A percentile compares a stretch with the other conserved stretches of the same genome.
These are phyloP conservation scores for Troides oblongomaculatus DNA, from an alignment of 2,888 invertebrate species.

Conservation along the genomic window DNA sequence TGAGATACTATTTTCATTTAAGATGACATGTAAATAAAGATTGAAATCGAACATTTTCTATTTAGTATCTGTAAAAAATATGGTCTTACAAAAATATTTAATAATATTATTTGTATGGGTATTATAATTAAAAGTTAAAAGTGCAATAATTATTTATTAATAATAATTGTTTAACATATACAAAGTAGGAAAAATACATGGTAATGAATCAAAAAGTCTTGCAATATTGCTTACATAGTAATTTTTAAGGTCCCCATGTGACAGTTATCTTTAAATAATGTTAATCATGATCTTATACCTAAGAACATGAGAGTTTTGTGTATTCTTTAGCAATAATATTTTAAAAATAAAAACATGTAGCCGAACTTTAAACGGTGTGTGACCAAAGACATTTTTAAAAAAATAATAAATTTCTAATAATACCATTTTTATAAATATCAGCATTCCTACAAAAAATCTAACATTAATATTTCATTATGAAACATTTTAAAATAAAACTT, in stretches of 20 bases:
- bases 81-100: not conserved
- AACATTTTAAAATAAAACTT: too few species aligned
- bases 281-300: not conserved
- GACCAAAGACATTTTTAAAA: not conserved
- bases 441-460: too few species aligned
- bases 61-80: not conserved
- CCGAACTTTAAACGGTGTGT: not conserved
- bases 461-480: too few species aligned
- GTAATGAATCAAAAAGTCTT: slow-evolving; percentile 2
- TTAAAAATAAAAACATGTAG: not conserved
- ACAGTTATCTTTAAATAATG: not conserved
- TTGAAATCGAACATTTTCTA: too few species aligned
- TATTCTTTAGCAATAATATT: not conserved
- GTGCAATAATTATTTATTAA: not conserved
- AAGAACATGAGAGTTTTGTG: not conserved
- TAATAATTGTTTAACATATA: not conserved
- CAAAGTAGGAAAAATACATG: not conserved
- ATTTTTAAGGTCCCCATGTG: not conserved
- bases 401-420: not conserved
- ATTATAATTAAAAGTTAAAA: not conserved
- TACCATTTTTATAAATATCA: too few species aligned
- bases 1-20: too few species aligned
- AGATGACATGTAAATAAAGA: too few species aligned
- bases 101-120: not conserved
- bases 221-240: not conserved